Conservation (phyloP, 1,140 invertebrate genomes). For the Nylanderia fulva region DNA sequence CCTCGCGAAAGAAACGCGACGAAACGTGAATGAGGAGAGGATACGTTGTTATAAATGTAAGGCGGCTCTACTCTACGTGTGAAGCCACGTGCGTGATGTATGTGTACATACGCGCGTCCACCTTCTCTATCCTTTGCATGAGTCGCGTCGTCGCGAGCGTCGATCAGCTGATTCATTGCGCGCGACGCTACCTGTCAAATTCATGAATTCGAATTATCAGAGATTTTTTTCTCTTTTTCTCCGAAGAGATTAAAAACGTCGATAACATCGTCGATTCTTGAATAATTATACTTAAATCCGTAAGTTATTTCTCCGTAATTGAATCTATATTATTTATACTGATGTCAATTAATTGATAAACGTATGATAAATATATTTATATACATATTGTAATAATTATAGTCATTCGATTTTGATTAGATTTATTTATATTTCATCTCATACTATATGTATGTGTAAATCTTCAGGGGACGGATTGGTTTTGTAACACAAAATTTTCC, state of each 20-base stretch:
- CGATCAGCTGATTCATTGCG: conserved; percentile 32
- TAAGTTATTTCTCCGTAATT: too few relatives aligned
- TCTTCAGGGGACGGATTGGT: too few relatives aligned
- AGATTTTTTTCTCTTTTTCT: too few relatives aligned
- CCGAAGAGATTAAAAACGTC: background rate
- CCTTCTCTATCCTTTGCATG: background rate
- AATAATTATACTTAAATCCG: conserved; percentile 9
- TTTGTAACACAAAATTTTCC: too few relatives aligned
- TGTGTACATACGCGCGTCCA: background rate
- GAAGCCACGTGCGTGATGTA: conserved; percentile 32
- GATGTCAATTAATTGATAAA: conserved; percentile 3
- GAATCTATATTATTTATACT: too few relatives aligned
- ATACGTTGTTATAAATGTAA: conserved; percentile 28
- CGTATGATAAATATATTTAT: background rate
- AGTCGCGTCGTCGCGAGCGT: conserved; percentile 31
- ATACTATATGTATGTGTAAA: too few relatives aligned
- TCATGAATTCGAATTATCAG: conserved; percentile 35
- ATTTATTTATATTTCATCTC: too few relatives aligned
- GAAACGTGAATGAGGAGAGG: conserved; percentile 19
- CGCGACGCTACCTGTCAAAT: background rate
- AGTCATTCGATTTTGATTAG: too few relatives aligned
- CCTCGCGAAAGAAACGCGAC: background rate
- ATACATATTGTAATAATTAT: too few relatives aligned
- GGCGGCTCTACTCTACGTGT: background rate
- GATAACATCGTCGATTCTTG: background rate